phyloP scores from a whole-genome alignment of 1,140 invertebrate genomes.

The Amphibalanus amphitrite region DNA sequence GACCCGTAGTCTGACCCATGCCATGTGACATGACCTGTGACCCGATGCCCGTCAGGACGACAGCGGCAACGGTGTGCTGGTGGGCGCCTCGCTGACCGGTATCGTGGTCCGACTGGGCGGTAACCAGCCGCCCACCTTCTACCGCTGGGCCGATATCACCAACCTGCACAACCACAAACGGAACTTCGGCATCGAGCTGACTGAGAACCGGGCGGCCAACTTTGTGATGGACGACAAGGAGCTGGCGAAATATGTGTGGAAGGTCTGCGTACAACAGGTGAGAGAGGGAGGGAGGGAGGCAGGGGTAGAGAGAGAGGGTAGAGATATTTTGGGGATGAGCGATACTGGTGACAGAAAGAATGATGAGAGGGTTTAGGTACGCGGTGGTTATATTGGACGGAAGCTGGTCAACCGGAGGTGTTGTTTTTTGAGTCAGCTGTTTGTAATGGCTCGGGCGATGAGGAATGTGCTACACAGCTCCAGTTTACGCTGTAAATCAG shows the following conservation, averaged over 20 bases:
- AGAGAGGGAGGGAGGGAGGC: background rate
- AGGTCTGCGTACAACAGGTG: conserved; percentile 64
- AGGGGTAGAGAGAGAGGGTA: background rate
- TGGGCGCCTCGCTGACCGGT: conserved; percentile 28
- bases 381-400: too few species aligned
- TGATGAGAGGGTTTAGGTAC: background rate
- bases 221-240: conserved; percentile 68
- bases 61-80: conserved; percentile 26
- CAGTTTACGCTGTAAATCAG: too few species aligned
- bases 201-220: conserved; percentile 40
- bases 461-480: too few species aligned
- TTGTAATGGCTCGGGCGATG: too few species aligned
- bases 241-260: conserved; percentile 80
- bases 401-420: background rate
- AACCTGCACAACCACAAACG: conserved; percentile 80
- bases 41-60: conserved; percentile 24
- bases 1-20: too few species aligned
- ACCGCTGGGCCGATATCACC: conserved; percentile 74
- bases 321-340: background rate
- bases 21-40: too few species aligned
- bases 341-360: background rate
- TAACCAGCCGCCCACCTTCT: conserved; percentile 24
- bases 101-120: conserved; percentile 27
- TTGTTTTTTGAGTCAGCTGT: conserved; percentile 4
- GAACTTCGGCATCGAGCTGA: conserved; percentile 62